Evolutionary conservation across 2,113 vertebrate species (phyloP).

Genomic region (Solea senegalensis): DNA sequence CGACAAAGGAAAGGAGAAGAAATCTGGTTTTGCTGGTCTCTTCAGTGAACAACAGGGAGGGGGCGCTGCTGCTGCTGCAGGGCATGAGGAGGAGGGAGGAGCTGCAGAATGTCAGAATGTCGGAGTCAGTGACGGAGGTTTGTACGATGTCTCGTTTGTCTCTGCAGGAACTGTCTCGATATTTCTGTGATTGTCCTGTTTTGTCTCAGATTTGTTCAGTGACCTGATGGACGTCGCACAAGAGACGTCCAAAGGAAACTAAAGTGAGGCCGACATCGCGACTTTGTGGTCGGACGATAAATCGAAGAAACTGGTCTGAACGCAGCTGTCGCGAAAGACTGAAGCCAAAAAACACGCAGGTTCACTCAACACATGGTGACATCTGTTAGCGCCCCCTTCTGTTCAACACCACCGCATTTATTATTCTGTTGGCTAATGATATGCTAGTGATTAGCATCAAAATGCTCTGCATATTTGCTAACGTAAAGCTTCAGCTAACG

Average conservation of each 20-base stretch:
- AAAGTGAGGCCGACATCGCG: neutral
- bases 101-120: neutral
- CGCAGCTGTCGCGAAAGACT: neutral
- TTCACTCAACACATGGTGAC: neutral
- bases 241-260: constrained; percentile 15
- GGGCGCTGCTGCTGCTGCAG: neutral
- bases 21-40: constrained; percentile 52
- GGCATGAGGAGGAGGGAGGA: neutral
- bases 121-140: constrained; percentile 42
- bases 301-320: neutral
- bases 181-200: neutral
- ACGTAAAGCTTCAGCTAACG: no score
- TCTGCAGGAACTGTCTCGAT: no score
- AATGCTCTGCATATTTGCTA: no score
- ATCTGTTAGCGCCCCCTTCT: no score
- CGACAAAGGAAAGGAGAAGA: constrained; percentile 14
- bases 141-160: neutral
- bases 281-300: neutral
- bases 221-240: constrained; percentile 58
- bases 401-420: no score
- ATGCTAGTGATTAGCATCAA: no score
- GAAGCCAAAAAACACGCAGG: neutral
- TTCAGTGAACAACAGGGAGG: constrained; percentile 34
- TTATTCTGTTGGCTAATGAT: no score
- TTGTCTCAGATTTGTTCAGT: constrained; percentile 46